Evolutionary conservation across 1,140 invertebrate genomes (phyloP).

Genomic region (Helicoverpa armigera): DNA sequence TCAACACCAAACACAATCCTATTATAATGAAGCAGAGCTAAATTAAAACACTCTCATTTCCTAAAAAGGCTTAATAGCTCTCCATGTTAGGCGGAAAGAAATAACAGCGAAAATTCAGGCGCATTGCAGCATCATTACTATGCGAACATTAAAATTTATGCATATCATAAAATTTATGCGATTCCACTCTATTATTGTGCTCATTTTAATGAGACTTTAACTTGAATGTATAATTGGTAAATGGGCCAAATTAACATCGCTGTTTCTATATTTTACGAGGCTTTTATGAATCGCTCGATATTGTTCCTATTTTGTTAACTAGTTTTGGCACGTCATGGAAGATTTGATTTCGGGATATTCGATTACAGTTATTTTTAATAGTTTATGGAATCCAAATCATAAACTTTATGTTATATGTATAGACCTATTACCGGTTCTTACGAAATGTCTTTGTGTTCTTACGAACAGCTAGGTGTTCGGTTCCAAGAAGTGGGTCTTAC

Average conservation of each 20-base stretch:
- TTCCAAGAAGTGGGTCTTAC: too few relatives aligned
- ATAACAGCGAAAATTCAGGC: background rate
- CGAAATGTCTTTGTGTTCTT: too few relatives aligned
- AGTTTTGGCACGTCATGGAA: background rate
- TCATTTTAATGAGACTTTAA: constrained; percentile 44
- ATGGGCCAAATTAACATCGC: constrained; percentile 24
- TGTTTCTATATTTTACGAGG: constrained; percentile 4
- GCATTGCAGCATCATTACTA: constrained; percentile 36
- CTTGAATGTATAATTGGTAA: constrained; percentile 30
- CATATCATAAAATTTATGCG: constrained; percentile 35
- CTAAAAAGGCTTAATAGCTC: background rate
- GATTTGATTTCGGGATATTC: background rate
- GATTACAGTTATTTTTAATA: background rate
- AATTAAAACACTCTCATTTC: background rate
- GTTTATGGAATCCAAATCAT: background rate
- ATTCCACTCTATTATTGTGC: constrained; percentile 31
- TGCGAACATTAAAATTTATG: constrained; percentile 40
- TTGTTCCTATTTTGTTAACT: background rate
- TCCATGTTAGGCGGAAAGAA: constrained; percentile 1
- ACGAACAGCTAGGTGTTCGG: too few relatives aligned
- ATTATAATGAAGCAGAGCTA: background rate
- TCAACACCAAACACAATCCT: background rate
- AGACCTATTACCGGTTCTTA: too few relatives aligned
- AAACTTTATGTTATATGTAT: too few relatives aligned
- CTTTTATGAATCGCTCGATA: background rate